Evolutionary conservation across 2,888 invertebrate genomes (phyloP).

Genomic region (Meteorus cinctellus): DNA sequence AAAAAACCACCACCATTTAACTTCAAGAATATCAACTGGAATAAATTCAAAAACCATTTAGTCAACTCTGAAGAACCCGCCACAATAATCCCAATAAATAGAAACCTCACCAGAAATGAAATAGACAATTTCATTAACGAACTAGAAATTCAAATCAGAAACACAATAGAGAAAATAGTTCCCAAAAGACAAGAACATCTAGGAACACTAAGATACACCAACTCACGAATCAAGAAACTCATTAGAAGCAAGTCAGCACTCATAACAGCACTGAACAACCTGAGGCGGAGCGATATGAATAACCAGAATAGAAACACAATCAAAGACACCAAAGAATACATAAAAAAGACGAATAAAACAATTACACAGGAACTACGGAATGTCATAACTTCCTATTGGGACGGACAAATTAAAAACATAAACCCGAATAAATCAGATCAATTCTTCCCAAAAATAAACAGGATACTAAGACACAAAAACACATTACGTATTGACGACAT

Average conservation of each 20-base stretch:
- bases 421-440: not conserved
- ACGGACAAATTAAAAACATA: not conserved
- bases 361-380: no score
- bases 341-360: not conserved
- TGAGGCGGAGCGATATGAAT: no score
- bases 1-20: not conserved
- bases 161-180: not conserved
- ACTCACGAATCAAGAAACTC: not conserved
- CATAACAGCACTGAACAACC: no score
- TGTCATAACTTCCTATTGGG: not conserved
- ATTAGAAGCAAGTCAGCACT: not conserved
- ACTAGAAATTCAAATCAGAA: not conserved
- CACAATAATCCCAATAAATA: not conserved
- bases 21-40: conserved; percentile 28
- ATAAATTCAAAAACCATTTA: conserved; percentile 10
- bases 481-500: no score
- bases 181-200: not conserved
- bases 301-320: not conserved
- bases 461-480: no score
- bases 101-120: conserved; percentile 27
- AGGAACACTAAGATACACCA: not conserved
- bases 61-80: not conserved
- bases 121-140: conserved; percentile 9
- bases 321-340: not conserved
- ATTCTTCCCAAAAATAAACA: no score